These are phyloP conservation scores for Macquaria ambigua DNA, from an alignment of 2,113 vertebrate species.

Conservation along the genomic window DNA sequence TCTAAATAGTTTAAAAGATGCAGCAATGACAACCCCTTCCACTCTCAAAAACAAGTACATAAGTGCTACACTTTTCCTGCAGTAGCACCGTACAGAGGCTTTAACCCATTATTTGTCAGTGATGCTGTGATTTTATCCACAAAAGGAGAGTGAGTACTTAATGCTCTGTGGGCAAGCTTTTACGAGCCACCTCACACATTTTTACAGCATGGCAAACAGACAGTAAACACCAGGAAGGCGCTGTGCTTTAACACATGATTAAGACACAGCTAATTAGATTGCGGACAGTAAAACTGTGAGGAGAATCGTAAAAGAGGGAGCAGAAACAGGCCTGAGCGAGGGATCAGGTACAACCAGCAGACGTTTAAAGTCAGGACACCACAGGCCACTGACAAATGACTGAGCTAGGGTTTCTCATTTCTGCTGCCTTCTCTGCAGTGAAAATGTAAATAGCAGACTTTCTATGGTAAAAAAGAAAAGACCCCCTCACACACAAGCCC, in stretches of 20 bases:
- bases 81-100: conserved; percentile 23
- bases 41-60: background rate
- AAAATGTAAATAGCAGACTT: conserved; percentile 83
- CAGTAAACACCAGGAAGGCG: conserved; percentile 82
- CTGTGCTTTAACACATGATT: conserved; percentile 82
- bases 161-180: conserved; percentile 70
- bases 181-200: conserved; percentile 82
- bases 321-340: conserved; percentile 33
- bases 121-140: conserved; percentile 52
- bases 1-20: background rate
- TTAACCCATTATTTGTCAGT: conserved; percentile 35
- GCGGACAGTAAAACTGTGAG: conserved; percentile 81
- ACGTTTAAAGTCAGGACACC: conserved; percentile 57
- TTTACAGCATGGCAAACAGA: conserved; percentile 83
- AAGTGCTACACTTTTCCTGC: background rate
- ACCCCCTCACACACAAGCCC: conserved; percentile 37
- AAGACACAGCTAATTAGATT: conserved; percentile 84
- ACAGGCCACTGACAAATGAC: conserved; percentile 75
- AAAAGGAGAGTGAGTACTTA: conserved; percentile 60
- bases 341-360: conserved; percentile 56
- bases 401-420: conserved; percentile 69
- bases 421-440: conserved; percentile 57
- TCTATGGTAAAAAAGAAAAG: conserved; percentile 51
- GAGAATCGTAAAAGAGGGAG: conserved; percentile 71
- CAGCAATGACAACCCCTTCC: background rate